These are phyloP conservation scores for Chromis chromis DNA, from an alignment of 2,797 vertebrate species.

Conservation along the genomic window DNA sequence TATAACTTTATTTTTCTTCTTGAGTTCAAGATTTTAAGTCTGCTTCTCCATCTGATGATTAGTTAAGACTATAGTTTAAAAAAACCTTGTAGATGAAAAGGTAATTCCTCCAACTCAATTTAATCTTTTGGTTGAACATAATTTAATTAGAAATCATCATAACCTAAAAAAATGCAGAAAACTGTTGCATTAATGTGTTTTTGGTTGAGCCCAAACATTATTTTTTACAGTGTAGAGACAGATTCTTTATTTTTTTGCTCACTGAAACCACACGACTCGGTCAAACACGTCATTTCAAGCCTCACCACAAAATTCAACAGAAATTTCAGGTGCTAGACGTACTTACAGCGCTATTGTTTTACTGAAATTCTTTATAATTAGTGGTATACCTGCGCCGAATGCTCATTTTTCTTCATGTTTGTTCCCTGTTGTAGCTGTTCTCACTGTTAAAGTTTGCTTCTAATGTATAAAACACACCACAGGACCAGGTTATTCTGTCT, in stretches of 20 bases:
- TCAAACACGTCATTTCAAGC: conserved; percentile 26
- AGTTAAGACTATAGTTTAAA: too few relatives aligned
- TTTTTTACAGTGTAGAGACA: neutral
- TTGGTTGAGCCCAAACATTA: too few relatives aligned
- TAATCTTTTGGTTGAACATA: too few relatives aligned
- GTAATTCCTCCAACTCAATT: too few relatives aligned
- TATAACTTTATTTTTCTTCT: too few relatives aligned
- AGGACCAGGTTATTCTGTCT: conserved; percentile 34
- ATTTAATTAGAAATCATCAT: too few relatives aligned
- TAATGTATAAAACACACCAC: conserved; percentile 44
- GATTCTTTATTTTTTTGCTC: conserved; percentile 3
- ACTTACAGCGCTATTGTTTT: neutral
- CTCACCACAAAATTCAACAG: conserved; percentile 10
- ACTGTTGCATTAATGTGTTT: too few relatives aligned
- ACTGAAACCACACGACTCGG: conserved; percentile 45
- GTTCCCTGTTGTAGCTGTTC: conserved; percentile 11
- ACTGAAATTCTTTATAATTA: conserved; percentile 4
- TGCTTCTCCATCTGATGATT: too few relatives aligned
- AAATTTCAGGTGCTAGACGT: neutral
- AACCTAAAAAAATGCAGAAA: too few relatives aligned
- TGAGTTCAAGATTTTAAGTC: too few relatives aligned
- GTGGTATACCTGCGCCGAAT: neutral
- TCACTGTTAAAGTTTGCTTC: conserved; percentile 15
- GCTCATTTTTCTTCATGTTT: neutral
- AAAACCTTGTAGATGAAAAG: too few relatives aligned